Evolutionary conservation across 2,797 vertebrate species (phyloP).

Genomic region (Pitangus sulphuratus): DNA sequence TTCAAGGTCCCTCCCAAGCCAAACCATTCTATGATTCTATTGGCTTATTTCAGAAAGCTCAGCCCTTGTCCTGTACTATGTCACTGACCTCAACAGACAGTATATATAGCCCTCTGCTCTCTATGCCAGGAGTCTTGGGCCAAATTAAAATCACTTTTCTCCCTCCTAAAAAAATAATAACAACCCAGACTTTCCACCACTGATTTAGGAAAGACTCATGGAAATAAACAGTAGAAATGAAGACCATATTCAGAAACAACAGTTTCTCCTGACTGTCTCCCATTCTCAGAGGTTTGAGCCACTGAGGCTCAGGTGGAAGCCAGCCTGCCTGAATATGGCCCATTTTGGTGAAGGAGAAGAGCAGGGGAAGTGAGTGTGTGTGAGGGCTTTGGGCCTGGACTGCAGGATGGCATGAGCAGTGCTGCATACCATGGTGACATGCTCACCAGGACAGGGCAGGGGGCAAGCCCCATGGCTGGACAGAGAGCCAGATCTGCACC

Average conservation of each 20-base stretch:
- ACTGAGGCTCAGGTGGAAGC: not conserved
- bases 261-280: not conserved
- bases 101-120: not conserved
- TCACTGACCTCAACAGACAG: not conserved
- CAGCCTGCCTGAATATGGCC: not conserved
- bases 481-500: not conserved
- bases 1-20: not conserved
- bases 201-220: not conserved
- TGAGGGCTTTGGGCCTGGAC: not conserved
- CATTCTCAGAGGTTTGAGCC: not conserved
- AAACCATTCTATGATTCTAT: not conserved
- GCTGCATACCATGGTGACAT: not conserved
- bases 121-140: not conserved
- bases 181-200: not conserved
- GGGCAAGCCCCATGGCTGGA: rapidly evolving
- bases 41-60: not conserved
- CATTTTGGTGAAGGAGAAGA: not conserved
- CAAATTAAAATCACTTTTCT: not conserved
- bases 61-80: rapidly evolving
- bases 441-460: rapidly evolving
- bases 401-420: not conserved
- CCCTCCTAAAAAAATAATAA: not conserved
- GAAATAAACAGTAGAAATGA: not conserved
- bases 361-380: not conserved
- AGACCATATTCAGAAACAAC: not conserved